Evolutionary conservation across 1,140 invertebrate genomes (phyloP).

Genomic region (Drosophila ironensis): DNA sequence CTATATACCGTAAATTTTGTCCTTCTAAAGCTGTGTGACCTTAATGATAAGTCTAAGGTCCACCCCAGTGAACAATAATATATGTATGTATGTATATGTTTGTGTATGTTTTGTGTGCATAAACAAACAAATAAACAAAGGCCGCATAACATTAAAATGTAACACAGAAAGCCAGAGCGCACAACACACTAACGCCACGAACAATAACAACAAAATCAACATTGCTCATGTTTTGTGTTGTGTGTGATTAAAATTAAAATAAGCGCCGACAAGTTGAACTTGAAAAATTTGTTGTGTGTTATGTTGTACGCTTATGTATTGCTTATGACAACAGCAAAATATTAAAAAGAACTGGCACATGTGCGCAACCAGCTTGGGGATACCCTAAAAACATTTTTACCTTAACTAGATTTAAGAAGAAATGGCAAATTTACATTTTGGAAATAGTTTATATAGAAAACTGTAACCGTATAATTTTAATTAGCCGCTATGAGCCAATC

Average conservation of each 20-base stretch:
- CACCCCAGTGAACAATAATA: not conserved
- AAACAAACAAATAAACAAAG: slow-evolving; percentile 38
- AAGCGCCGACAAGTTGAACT: slow-evolving; percentile 55
- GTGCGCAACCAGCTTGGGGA: too few species aligned
- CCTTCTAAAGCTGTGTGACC: not conserved
- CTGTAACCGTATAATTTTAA: not conserved
- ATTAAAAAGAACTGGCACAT: not conserved
- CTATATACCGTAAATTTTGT: too few species aligned
- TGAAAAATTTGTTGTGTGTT: slow-evolving; percentile 44
- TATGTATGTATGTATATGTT: too few species aligned
- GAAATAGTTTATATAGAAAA: too few species aligned
- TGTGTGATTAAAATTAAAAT: slow-evolving; percentile 56
- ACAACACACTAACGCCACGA: too few species aligned
- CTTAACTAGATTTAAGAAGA: too few species aligned
- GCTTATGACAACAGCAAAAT: slow-evolving; percentile 21
- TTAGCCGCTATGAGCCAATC: not conserved
- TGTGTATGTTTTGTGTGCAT: slow-evolving; percentile 15
- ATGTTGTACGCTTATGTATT: too few species aligned
- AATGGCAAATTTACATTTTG: too few species aligned
- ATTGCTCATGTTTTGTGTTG: slow-evolving; percentile 35
- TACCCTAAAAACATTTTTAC: too few species aligned
- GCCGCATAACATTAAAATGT: slow-evolving; percentile 46
- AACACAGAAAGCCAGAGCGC: slow-evolving; percentile 32
- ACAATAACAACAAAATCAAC: slow-evolving; percentile 8
- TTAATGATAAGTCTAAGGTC: slow-evolving; percentile 1